These are phyloP conservation scores for Corythornis cristatus DNA, from an alignment of 2,113 vertebrate genomes.

Conservation along the genomic window DNA sequence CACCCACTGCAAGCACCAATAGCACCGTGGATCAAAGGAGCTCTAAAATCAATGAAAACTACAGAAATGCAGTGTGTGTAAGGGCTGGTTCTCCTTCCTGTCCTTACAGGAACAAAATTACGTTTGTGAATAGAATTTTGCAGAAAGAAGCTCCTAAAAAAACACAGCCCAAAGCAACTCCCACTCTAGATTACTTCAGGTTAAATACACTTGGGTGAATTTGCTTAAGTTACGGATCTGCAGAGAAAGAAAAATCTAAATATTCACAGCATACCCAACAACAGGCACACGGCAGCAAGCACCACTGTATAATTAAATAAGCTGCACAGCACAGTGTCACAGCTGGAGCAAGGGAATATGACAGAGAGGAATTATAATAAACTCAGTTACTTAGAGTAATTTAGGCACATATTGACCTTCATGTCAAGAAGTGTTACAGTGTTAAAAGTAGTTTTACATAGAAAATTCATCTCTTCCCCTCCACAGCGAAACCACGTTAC, in stretches of 20 bases:
- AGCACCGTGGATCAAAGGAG: fast-evolving
- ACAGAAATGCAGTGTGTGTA: fast-evolving
- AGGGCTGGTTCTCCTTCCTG: background rate
- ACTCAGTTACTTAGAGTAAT: slow-evolving; percentile 6
- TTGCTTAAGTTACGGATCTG: background rate
- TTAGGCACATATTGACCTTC: slow-evolving; percentile 26
- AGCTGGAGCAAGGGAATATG: slow-evolving; percentile 9
- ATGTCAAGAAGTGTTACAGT: background rate
- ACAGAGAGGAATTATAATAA: slow-evolving; percentile 30
- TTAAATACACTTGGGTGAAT: slow-evolving; percentile 16
- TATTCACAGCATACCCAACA: background rate
- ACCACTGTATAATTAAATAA: slow-evolving; percentile 37
- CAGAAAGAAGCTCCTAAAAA: background rate
- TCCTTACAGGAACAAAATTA: background rate
- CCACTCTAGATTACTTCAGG: background rate
- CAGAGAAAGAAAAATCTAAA: slow-evolving; percentile 3
- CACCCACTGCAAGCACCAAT: slow-evolving; percentile 6
- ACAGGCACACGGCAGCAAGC: background rate
- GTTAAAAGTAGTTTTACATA: background rate
- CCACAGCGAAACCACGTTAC: background rate
- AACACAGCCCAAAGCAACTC: background rate
- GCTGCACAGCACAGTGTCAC: background rate
- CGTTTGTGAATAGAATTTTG: background rate
- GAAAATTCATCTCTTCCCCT: slow-evolving; percentile 14
- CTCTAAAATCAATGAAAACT: background rate